phyloP scores from a whole-genome alignment of 2,888 invertebrate species.

The Apamea anceps region DNA sequence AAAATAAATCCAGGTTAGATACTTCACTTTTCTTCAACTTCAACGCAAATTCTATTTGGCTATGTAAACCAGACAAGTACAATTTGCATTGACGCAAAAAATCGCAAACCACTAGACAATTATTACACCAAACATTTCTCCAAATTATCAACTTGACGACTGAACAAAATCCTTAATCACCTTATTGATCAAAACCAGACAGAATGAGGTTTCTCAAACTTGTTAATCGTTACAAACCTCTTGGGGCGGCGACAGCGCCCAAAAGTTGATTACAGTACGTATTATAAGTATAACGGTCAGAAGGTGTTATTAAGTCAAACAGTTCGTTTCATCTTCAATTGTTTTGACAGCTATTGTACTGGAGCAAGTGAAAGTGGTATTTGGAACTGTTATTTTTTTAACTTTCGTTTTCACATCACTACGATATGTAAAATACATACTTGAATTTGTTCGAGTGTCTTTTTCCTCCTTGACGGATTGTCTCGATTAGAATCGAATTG shows the following conservation, averaged over 20 bases:
- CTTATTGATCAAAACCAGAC: slow-evolving; percentile 53
- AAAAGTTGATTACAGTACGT: slow-evolving; percentile 48
- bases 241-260: slow-evolving; percentile 15
- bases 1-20: slow-evolving; percentile 1
- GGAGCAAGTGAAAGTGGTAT: slow-evolving; percentile 62
- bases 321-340: slow-evolving; percentile 53
- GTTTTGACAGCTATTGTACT: slow-evolving; percentile 62
- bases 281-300: slow-evolving; percentile 44
- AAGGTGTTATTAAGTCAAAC: slow-evolving; percentile 49
- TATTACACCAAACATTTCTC: slow-evolving; percentile 12
- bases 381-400: slow-evolving; percentile 56
- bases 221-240: slow-evolving; percentile 33
- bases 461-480: slow-evolving; percentile 59
- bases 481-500: slow-evolving; percentile 49
- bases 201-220: slow-evolving; percentile 43
- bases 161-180: slow-evolving; percentile 39
- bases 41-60: neutral
- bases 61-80: neutral
- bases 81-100: slow-evolving; percentile 36
- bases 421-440: slow-evolving; percentile 58
- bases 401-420: slow-evolving; percentile 66
- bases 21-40: neutral
- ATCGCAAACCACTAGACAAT: neutral
- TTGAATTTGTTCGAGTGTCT: slow-evolving; percentile 59
- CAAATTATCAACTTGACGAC: slow-evolving; percentile 23